Base-by-base conservation (phyloP, 2,888 invertebrate genomes). In the Tethea ocularis region DNA sequence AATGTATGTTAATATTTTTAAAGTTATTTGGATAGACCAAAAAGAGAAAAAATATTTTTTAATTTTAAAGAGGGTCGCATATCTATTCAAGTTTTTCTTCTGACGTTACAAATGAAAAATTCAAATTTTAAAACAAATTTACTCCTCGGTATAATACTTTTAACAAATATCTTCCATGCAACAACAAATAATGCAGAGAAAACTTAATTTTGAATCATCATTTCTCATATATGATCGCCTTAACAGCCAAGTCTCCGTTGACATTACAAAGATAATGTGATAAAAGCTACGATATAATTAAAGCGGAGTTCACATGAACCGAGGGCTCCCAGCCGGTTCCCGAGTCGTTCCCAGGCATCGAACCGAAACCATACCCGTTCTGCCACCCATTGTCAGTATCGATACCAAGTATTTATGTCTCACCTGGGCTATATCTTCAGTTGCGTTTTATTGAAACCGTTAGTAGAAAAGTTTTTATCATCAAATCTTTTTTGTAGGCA, bases 281-380 rank as follows among this genome's bases (percentile, higher is more conserved):
- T 77, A 74, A 66, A 66, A 62, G 66, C 61, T 65, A 66, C 64
- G 67, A 71, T 56, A 63, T 64, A 68, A 66, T 66, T 66, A 68
- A 62, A 46, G 56, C 41, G 41, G 53, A 57, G 63, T 62, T 64
- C 62, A 61, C 24, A 51, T 62, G 56, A 56, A 62, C 55, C 56
- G 51, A 36, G 20, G 15, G 29, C 60, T 72, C 75, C 74, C 72
- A 68, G 72, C 71, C 69, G 70, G 68, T 63, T 68, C 58, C 61
- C 61, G 57, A 60, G 68, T 59, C 67, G 66, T 88, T 90, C 89
- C 74, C 89, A 90, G 77, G 85, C 89, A 76, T 36, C 84, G 75
- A 69, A 84, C 80, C 88, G 86, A 64, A 79, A 85, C 86, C 66
- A 58, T 69, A 68, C 63, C 72, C 66, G 69, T 64, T 63, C 64